phyloP scores from a whole-genome alignment of 1,140 invertebrate species.

The Brachionus koreanus region DNA sequence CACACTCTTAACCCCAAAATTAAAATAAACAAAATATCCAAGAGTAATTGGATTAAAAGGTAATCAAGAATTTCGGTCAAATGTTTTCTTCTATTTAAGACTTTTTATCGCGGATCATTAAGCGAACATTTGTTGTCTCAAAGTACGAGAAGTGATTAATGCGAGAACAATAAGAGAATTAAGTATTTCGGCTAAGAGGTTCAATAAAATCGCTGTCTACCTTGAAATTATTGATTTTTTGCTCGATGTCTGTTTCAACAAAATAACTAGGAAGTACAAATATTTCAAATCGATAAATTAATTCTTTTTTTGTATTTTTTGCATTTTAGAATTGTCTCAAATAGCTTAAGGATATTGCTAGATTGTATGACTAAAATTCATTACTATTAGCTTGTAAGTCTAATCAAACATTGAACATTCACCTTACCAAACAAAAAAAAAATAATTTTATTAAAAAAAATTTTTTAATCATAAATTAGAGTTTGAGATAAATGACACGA shows the following conservation, averaged over 20 bases:
- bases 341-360: not conserved
- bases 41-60: conserved; percentile 23
- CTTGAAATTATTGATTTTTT: conserved; percentile 36
- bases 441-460: not conserved
- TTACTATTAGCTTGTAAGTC: not conserved
- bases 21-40: not conserved
- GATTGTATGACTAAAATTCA: not conserved
- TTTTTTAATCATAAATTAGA: conserved; percentile 5
- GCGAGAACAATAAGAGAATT: not conserved
- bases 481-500: not conserved
- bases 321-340: not conserved
- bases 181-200: not conserved
- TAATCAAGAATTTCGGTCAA: conserved; percentile 7
- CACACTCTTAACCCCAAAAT: conserved; percentile 15
- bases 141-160: not conserved
- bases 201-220: conserved; percentile 3
- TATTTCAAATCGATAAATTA: not conserved
- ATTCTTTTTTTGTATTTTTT: not conserved
- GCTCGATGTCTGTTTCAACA: not conserved
- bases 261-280: not conserved
- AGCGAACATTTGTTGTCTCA: conserved; percentile 11
- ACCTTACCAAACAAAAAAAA: not conserved
- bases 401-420: not conserved
- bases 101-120: not conserved
- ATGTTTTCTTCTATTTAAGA: not conserved